Evolutionary conservation across 2,888 invertebrate species (phyloP).

Genomic region (Conops quadrifasciatus): DNA sequence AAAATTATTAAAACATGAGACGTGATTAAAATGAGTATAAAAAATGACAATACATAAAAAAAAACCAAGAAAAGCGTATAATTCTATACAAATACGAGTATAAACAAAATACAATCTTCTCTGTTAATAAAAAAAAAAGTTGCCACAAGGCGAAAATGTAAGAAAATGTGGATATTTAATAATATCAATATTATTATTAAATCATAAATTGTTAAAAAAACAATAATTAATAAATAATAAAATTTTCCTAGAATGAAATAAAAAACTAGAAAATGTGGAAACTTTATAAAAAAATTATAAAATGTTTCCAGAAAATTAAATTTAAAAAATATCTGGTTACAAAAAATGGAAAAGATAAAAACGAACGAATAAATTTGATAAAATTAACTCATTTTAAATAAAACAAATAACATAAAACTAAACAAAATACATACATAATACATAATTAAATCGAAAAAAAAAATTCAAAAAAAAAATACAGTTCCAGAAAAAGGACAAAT

Average conservation of each 20-base stretch:
- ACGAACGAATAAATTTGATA: not conserved
- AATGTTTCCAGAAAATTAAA: not conserved
- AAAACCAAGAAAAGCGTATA: not conserved
- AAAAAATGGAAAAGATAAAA: not conserved
- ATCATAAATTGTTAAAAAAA: not conserved
- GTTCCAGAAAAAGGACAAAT: not conserved
- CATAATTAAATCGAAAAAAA: too few species aligned
- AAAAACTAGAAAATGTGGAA: not conserved
- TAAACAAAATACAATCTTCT: not conserved
- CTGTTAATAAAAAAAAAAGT: not conserved
- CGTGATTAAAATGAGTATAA: too few species aligned
- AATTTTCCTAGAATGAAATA: not conserved
- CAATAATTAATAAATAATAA: not conserved
- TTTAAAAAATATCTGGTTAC: not conserved
- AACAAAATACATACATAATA: too few species aligned
- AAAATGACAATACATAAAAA: slow-evolving; percentile 1
- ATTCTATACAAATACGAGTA: not conserved
- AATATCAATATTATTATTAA: not conserved
- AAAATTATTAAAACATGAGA: not conserved
- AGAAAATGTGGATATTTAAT: too few species aligned
- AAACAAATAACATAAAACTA: too few species aligned
- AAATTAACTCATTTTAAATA: not conserved
- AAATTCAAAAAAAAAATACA: too few species aligned
- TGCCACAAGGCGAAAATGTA: too few species aligned
- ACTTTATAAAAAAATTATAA: not conserved